A percentile compares a stretch with the other conserved stretches of the same genome.
Evolutionary conservation across 2,113 vertebrate species (phyloP).

Genomic region (Heterocephalus glaber): DNA sequence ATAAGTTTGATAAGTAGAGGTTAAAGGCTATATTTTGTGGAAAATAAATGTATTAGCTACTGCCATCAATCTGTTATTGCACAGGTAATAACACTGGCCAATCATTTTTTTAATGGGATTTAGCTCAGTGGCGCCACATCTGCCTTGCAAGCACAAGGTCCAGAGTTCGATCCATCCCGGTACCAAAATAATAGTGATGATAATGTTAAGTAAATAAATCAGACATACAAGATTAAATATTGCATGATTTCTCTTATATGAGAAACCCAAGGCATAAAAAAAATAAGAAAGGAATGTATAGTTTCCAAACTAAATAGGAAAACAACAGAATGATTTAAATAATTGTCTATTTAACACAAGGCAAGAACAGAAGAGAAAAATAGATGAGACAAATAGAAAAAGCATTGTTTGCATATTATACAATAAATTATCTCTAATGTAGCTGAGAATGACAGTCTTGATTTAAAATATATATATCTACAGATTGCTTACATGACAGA

Average conservation of each 20-base stretch:
- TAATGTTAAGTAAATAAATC: too few species aligned
- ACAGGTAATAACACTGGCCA: background rate
- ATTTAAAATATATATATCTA: background rate
- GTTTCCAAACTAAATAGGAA: background rate
- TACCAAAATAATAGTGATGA: too few species aligned
- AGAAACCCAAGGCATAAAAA: too few species aligned
- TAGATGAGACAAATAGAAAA: background rate
- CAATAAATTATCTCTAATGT: background rate
- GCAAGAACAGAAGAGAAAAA: background rate
- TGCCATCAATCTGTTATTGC: background rate
- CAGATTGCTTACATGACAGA: background rate
- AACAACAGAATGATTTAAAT: background rate
- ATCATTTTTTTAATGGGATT: too few species aligned
- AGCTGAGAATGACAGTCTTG: background rate
- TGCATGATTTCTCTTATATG: too few species aligned
- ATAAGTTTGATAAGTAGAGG: background rate
- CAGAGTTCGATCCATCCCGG: too few species aligned
- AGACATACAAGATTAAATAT: too few species aligned
- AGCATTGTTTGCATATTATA: background rate
- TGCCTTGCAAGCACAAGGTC: too few species aligned
- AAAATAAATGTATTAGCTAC: background rate
- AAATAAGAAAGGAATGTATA: background rate
- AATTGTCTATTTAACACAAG: background rate
- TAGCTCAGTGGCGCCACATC: too few species aligned
- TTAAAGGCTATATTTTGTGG: background rate